Conservation (phyloP, 2,113 vertebrate genomes). For the Halcyon senegalensis region DNA sequence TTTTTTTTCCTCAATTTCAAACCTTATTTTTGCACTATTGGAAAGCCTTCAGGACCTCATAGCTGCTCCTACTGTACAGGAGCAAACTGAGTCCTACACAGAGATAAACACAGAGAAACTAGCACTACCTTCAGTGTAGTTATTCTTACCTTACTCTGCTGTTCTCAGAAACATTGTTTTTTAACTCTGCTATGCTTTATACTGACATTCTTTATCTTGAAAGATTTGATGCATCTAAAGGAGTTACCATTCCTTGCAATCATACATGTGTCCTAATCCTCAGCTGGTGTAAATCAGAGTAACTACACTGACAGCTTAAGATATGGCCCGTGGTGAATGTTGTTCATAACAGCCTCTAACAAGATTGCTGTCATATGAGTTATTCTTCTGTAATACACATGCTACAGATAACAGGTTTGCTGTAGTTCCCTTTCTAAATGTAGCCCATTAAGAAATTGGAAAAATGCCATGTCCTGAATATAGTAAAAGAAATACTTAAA, state of each 20-base stretch:
- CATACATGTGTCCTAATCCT: background rate
- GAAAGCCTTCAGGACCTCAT: background rate
- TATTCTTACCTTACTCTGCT: background rate
- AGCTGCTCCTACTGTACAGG: background rate
- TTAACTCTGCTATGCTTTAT: background rate
- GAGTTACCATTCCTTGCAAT: background rate
- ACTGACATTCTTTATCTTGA: background rate
- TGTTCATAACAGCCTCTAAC: background rate
- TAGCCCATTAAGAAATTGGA: background rate
- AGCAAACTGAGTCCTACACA: background rate
- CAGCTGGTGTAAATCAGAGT: background rate
- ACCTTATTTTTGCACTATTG: background rate
- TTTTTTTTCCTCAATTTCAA: background rate
- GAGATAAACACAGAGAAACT: background rate
- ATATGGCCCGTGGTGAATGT: background rate
- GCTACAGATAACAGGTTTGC: background rate
- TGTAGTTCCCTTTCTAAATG: background rate
- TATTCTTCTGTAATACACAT: background rate
- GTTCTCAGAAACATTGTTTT: background rate
- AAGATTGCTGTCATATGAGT: background rate
- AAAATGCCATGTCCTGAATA: background rate
- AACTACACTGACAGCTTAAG: constrained; percentile 8
- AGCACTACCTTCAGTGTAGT: background rate
- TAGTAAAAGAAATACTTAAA: background rate
- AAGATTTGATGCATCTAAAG: background rate